Conservation (phyloP, 2,113 vertebrate genomes). For the Tonatia bakeri region DNA sequence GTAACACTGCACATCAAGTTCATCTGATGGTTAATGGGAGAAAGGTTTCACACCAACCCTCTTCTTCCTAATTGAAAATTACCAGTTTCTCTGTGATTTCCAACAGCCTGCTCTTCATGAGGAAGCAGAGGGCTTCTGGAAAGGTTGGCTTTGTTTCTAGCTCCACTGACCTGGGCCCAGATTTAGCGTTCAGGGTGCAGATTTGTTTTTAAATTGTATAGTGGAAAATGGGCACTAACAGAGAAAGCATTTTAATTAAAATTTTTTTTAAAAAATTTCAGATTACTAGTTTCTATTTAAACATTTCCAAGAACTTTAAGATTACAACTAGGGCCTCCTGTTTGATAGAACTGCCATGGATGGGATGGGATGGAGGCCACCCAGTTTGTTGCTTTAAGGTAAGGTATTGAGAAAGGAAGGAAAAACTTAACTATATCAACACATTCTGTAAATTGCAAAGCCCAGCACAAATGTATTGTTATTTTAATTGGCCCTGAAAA, state of each 20-base stretch:
- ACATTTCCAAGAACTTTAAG: constrained; percentile 73
- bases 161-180: constrained; percentile 65
- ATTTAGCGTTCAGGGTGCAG: not conserved
- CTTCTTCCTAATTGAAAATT: constrained; percentile 77
- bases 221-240: constrained; percentile 53
- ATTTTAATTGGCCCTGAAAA: constrained; percentile 12
- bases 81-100: constrained; percentile 61
- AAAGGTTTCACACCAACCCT: constrained; percentile 55
- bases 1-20: constrained; percentile 59
- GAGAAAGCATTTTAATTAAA: constrained; percentile 73
- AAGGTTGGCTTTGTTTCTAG: constrained; percentile 73
- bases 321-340: constrained; percentile 60
- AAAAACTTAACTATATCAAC: not conserved
- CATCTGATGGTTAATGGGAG: constrained; percentile 60
- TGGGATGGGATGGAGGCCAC: constrained; percentile 10
- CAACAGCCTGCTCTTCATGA: constrained; percentile 54
- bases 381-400: not conserved
- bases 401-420: not conserved
- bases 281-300: constrained; percentile 71
- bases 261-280: not conserved
- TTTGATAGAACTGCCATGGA: constrained; percentile 67
- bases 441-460: not conserved
- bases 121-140: constrained; percentile 70
- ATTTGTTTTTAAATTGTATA: constrained; percentile 25
- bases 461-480: not conserved